Percentiles rank a stretch among this genome's conserved stretches.
Evolutionary conservation across 1,140 invertebrate species (phyloP).

Genomic region (Diabrotica virgifera): DNA sequence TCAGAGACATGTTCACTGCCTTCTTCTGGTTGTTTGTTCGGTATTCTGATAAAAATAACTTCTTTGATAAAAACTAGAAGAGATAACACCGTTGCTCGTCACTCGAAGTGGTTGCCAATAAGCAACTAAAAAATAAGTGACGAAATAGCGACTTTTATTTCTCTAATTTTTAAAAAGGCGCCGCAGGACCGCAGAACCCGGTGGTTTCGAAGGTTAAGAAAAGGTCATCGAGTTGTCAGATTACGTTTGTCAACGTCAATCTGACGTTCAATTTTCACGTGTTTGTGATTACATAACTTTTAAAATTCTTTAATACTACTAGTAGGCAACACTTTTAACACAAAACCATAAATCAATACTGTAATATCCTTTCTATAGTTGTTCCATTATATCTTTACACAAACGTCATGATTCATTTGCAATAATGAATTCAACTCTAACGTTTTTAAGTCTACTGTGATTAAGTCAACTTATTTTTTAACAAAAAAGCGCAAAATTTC

Average conservation of each 20-base stretch:
- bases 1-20: slow-evolving; percentile 28
- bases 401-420: too few species aligned
- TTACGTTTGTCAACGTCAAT: not conserved
- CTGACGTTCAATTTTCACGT: not conserved
- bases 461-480: too few species aligned
- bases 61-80: not conserved
- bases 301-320: too few species aligned
- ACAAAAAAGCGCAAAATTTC: too few species aligned
- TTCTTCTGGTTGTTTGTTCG: not conserved
- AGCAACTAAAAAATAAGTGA: not conserved
- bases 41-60: not conserved
- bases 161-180: not conserved
- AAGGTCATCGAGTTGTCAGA: not conserved
- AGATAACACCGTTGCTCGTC: not conserved
- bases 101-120: too few species aligned
- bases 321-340: too few species aligned
- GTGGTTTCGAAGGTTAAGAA: not conserved
- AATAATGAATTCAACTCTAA: too few species aligned
- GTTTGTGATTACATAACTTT: not conserved
- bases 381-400: too few species aligned
- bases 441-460: too few species aligned
- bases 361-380: too few species aligned
- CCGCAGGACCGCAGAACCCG: too few species aligned
- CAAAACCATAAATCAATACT: too few species aligned
- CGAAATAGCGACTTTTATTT: not conserved